Conservation (phyloP, 2,797 vertebrate species). For the Pangasius djambal region DNA sequence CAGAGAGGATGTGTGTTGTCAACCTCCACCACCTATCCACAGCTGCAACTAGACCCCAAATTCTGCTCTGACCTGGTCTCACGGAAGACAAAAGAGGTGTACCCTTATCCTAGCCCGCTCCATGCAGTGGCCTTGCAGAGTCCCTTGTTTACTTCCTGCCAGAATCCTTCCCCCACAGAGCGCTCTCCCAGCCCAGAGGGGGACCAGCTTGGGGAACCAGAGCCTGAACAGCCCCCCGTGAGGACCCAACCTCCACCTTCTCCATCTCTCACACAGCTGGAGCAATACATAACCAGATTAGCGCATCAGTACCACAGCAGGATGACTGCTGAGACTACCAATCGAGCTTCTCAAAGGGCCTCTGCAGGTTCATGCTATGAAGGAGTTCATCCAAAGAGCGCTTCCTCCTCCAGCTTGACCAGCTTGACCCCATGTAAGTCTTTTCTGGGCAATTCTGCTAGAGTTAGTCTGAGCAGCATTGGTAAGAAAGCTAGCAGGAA, state of each 20-base stretch:
- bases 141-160: constrained; percentile 78
- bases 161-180: constrained; percentile 64
- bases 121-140: constrained; percentile 85
- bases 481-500: constrained; percentile 79
- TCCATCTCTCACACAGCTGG: constrained; percentile 72
- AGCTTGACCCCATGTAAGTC: constrained; percentile 75
- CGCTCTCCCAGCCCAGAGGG: constrained; percentile 64
- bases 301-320: constrained; percentile 75
- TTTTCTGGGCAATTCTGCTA: constrained; percentile 75
- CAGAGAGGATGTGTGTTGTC: constrained; percentile 64
- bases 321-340: constrained; percentile 52
- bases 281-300: constrained; percentile 81
- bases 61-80: constrained; percentile 82
- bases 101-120: constrained; percentile 82
- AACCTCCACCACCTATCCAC: constrained; percentile 62
- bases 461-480: constrained; percentile 72
- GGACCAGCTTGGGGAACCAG: constrained; percentile 61
- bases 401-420: constrained; percentile 63
- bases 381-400: constrained; percentile 74
- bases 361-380: constrained; percentile 71
- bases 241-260: constrained; percentile 46
- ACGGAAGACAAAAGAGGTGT: constrained; percentile 81
- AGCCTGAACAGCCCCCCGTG: constrained; percentile 33
- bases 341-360: constrained; percentile 49
- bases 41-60: constrained; percentile 73